Evolutionary conservation across 23 tunicate genomes (phyloP), one percentile per base, ranked within the genome.

Genomic region (Ascidia mentula): DNA sequence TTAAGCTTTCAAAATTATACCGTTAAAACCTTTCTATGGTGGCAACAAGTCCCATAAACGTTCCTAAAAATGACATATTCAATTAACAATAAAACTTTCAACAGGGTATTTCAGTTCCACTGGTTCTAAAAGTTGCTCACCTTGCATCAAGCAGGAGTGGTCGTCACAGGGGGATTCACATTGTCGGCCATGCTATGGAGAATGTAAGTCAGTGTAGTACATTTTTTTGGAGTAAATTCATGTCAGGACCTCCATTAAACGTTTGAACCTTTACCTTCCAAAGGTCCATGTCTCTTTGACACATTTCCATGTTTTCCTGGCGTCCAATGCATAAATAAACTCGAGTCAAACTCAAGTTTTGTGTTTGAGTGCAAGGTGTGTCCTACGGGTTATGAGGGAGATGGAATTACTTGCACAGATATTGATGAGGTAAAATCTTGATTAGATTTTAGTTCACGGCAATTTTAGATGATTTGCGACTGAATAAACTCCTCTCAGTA

Each of bases 341-440:
- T 61, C 6, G 74, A 38, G 13, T 38, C 53, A 34, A 79, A 79
- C 8, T 24, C 37, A 0, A 65, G 46, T 37, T 69, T 38, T 37
- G 59, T 8, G 61, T 59, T 38, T 46, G 30, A 65, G 22, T 79
- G 83, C 39, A 46, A 28, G 13, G 34, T 0, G 15, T 79, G 83
- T 59, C 83, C 83, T 3, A 46, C 34, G 0, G 83, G 83, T 17
- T 79, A 34, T 75, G 65, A 74, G 12, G 83, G 83, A 0, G 75
- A 79, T 79, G 83, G 83, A 17, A 46, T 34, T 18, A 79, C 46
- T 7, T 79, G 83, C 36, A 69, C 31, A 12, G 83, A 79, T 38
- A 79, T 79, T 38, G 40, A 79, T 37, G 83, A 79, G 75, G 83
- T 79, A 15, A 3, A n/a, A n/a, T n/a, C 28, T 53, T 5, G 24